Percentiles rank a stretch among this genome's conserved stretches.
Conservation (phyloP, 2,797 vertebrate genomes). For the Morus bassanus region DNA sequence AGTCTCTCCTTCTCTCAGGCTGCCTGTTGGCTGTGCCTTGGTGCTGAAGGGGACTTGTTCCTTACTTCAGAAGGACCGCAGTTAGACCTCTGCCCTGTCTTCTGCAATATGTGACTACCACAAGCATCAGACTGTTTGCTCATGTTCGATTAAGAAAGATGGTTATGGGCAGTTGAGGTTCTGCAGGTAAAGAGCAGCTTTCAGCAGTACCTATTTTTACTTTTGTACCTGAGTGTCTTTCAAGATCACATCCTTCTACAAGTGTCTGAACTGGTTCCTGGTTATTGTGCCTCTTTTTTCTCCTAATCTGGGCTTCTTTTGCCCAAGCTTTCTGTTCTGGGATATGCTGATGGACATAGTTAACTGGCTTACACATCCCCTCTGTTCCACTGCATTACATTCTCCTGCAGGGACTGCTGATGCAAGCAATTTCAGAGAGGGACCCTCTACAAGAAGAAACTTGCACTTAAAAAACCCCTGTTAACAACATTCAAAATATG, state of each 20-base stretch:
- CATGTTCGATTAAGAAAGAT: background rate
- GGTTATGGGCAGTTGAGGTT: background rate
- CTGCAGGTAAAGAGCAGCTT: background rate
- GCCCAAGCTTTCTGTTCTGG: background rate
- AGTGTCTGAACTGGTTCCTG: background rate
- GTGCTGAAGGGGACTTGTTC: background rate
- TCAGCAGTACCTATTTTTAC: background rate
- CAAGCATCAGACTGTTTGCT: background rate
- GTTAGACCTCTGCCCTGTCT: background rate
- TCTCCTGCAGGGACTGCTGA: constrained; percentile 24
- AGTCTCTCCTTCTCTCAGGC: background rate
- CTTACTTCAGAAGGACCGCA: background rate
- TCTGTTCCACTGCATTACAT: background rate
- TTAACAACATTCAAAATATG: constrained; percentile 34
- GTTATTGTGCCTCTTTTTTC: background rate
- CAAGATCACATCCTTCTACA: background rate
- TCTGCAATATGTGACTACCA: background rate
- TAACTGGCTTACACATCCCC: background rate
- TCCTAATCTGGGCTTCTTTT: background rate
- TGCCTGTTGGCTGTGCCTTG: background rate
- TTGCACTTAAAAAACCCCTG: constrained; percentile 21
- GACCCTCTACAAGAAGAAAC: constrained; percentile 21
- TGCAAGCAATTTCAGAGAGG: background rate
- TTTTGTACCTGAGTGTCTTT: background rate
- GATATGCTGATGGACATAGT: background rate